phyloP scores from a whole-genome alignment of 2,113 vertebrate genomes.

The Picathartes gymnocephalus region DNA sequence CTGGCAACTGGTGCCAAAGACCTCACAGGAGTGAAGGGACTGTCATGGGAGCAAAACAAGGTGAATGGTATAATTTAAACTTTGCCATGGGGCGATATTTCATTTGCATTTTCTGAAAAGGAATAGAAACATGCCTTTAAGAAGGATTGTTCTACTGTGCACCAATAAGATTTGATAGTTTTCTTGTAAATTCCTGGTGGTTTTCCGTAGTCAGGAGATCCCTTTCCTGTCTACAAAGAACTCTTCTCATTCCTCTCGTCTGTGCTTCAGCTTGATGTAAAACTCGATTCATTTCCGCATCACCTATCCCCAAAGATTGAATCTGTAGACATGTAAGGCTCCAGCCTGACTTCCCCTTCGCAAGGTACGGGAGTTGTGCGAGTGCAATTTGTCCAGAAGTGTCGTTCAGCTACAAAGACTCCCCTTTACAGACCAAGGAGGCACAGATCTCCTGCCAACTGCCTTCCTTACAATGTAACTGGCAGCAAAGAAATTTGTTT shows the following conservation, averaged over 20 bases:
- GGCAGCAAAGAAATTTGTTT: background rate
- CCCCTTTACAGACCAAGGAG: background rate
- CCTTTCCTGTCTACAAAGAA: slow-evolving; percentile 54
- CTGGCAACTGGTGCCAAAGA: slow-evolving; percentile 28
- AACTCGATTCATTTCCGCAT: slow-evolving; percentile 49
- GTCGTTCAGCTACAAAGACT: background rate
- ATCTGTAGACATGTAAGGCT: background rate
- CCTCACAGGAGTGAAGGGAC: slow-evolving; percentile 11
- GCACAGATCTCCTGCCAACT: background rate
- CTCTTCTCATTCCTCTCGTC: slow-evolving; percentile 32
- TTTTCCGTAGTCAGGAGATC: slow-evolving; percentile 43
- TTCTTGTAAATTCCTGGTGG: slow-evolving; percentile 60
- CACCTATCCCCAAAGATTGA: slow-evolving; percentile 12
- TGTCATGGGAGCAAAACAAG: slow-evolving; percentile 24
- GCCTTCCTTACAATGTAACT: background rate
- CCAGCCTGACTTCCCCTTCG: background rate
- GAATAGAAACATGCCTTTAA: slow-evolving; percentile 17
- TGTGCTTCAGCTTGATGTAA: slow-evolving; percentile 21
- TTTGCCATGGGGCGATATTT: background rate
- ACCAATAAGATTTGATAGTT: background rate
- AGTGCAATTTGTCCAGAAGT: slow-evolving; percentile 21
- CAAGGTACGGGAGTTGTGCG: background rate
- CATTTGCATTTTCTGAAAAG: slow-evolving; percentile 41
- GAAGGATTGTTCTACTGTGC: slow-evolving; percentile 38
- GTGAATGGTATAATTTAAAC: slow-evolving; percentile 34